Conservation (phyloP, 2,113 vertebrate species). For the Gnathonemus longibarbis region DNA sequence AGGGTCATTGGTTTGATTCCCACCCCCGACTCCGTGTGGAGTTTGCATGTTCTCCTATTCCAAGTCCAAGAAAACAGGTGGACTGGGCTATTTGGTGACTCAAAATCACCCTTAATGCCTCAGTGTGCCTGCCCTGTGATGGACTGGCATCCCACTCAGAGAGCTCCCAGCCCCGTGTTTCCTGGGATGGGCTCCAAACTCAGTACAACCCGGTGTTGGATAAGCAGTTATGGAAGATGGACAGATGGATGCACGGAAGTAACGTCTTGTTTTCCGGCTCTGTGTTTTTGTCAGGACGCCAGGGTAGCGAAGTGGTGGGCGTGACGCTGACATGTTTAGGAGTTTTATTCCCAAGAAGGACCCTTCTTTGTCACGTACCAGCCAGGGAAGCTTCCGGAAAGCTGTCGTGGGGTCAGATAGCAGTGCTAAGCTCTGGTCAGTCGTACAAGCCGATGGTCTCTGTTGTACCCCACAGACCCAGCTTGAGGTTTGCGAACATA, state of each 20-base stretch:
- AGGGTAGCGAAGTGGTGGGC: background rate
- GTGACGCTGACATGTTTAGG: background rate
- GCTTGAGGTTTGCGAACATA: background rate
- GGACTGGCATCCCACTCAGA: background rate
- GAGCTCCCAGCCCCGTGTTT: background rate
- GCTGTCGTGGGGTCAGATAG: background rate
- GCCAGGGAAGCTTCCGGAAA: background rate
- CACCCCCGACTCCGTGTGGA: background rate
- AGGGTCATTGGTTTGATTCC: background rate
- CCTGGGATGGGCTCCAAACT: background rate
- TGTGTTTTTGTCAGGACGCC: background rate
- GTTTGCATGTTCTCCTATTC: background rate
- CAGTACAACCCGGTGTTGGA: background rate
- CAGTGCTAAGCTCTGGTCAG: background rate
- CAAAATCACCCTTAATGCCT: background rate
- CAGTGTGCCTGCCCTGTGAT: background rate
- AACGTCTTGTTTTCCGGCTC: background rate
- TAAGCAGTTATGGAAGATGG: background rate
- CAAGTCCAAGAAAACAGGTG: background rate
- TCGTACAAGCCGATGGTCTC: background rate
- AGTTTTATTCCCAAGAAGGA: background rate
- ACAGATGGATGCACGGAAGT: background rate
- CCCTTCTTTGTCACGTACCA: background rate
- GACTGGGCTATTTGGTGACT: background rate
- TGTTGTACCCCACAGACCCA: background rate